A percentile compares a stretch with the other conserved stretches of the same genome.
Evolutionary conservation across 2,888 invertebrate species (phyloP).

Genomic region (Torymus texanus): DNA sequence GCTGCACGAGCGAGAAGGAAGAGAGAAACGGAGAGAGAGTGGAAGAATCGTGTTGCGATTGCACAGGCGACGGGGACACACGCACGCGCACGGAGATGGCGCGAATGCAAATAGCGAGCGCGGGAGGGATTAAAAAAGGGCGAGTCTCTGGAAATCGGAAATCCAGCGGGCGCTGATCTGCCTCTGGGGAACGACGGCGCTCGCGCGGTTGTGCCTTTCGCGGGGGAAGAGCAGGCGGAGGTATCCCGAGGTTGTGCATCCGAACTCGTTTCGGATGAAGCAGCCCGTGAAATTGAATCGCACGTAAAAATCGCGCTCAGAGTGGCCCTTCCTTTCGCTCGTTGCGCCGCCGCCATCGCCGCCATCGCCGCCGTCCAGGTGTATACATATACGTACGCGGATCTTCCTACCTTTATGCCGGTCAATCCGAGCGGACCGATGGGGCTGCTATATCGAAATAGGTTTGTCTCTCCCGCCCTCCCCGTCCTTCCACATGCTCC

Average conservation of each 20-base stretch:
- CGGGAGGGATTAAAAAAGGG: constrained; percentile 7
- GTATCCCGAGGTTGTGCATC: constrained; percentile 46
- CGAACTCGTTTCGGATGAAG: constrained; percentile 60
- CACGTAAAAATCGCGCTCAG: constrained; percentile 59
- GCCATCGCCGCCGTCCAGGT: background rate
- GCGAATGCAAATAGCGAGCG: constrained; percentile 37
- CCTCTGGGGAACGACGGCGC: constrained; percentile 6
- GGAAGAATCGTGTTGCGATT: constrained; percentile 7
- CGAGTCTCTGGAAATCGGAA: constrained; percentile 38
- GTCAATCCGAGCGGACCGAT: constrained; percentile 54
- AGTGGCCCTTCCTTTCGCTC: constrained; percentile 35
- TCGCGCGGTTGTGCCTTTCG: constrained; percentile 26
- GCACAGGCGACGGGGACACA: background rate
- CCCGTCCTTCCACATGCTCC: background rate
- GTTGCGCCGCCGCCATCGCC: background rate
- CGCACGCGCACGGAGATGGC: background rate
- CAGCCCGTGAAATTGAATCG: constrained; percentile 63
- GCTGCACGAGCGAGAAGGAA: constrained; percentile 7
- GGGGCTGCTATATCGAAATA: constrained; percentile 45
- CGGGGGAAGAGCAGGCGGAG: constrained; percentile 11
- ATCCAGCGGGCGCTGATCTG: constrained; percentile 49
- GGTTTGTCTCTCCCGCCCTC: constrained; percentile 25
- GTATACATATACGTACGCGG: background rate
- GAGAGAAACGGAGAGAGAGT: background rate
- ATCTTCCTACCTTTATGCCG: constrained; percentile 45